These are phyloP conservation scores for Dryocosmus kuriphilus DNA, from an alignment of 2,888 invertebrate genomes.

Conservation along the genomic window DNA sequence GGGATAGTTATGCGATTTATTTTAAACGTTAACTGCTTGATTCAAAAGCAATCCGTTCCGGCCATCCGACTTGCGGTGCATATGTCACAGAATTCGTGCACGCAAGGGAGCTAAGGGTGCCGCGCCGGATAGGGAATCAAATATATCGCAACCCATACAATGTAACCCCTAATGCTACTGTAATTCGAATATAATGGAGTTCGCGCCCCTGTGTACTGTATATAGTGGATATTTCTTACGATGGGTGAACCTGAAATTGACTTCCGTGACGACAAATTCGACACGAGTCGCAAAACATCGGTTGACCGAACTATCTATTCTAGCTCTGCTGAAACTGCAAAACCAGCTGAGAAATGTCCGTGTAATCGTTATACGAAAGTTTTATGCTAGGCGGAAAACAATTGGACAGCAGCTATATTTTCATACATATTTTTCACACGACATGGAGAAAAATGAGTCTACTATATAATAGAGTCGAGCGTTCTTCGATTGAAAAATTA, in stretches of 20 bases:
- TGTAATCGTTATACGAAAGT: conserved; percentile 23
- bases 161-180: conserved; percentile 66
- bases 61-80: conserved; percentile 61
- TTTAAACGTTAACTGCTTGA: conserved; percentile 68
- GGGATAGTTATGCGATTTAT: conserved; percentile 61
- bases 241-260: conserved; percentile 46
- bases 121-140: conserved; percentile 45
- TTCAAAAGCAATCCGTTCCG: conserved; percentile 65
- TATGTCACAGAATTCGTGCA: conserved; percentile 56
- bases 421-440: background rate
- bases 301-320: conserved; percentile 18
- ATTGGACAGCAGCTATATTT: conserved; percentile 1
- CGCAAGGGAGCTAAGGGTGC: conserved; percentile 48
- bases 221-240: conserved; percentile 43
- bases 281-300: conserved; percentile 63
- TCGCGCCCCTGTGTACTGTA: conserved; percentile 58
- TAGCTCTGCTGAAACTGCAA: conserved; percentile 14
- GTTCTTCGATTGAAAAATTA: too few species aligned
- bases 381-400: background rate
- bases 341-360: conserved; percentile 18
- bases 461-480: too few species aligned
- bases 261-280: conserved; percentile 69
- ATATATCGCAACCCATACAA: conserved; percentile 57
- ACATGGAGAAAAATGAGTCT: background rate
- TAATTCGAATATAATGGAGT: conserved; percentile 71